phyloP scores from a whole-genome alignment of 2,797 vertebrate genomes.

The Xiphophorus birchmanni region DNA sequence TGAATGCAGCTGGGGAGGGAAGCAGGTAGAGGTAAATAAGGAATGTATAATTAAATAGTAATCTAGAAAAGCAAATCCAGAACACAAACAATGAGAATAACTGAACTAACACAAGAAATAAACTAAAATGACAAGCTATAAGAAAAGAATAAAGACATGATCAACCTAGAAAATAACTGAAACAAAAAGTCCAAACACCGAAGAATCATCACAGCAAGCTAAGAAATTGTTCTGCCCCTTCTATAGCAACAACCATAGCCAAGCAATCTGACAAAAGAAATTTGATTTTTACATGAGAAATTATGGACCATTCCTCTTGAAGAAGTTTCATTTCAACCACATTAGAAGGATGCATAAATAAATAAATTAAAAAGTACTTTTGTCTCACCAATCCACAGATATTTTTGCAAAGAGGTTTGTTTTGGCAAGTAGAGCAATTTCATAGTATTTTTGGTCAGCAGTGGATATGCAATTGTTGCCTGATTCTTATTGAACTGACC shows the following conservation, averaged over 20 bases:
- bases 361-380: not conserved
- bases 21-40: no score
- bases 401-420: not conserved
- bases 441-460: not conserved
- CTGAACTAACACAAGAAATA: no score
- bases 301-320: not conserved
- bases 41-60: no score
- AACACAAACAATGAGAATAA: no score
- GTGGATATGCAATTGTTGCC: not conserved
- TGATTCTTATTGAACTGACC: not conserved
- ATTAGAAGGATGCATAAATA: not conserved
- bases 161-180: no score
- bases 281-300: not conserved
- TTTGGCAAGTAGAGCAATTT: not conserved
- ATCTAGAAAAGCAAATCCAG: no score
- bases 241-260: not conserved
- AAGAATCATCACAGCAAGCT: not conserved
- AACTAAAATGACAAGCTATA: no score
- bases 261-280: not conserved
- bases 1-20: no score
- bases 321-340: not conserved
- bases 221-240: not conserved
- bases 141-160: no score
- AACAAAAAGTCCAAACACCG: no score
- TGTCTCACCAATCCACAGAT: not conserved